Evolutionary conservation across 1,140 invertebrate genomes (phyloP).

Genomic region (Atta cephalotes): DNA sequence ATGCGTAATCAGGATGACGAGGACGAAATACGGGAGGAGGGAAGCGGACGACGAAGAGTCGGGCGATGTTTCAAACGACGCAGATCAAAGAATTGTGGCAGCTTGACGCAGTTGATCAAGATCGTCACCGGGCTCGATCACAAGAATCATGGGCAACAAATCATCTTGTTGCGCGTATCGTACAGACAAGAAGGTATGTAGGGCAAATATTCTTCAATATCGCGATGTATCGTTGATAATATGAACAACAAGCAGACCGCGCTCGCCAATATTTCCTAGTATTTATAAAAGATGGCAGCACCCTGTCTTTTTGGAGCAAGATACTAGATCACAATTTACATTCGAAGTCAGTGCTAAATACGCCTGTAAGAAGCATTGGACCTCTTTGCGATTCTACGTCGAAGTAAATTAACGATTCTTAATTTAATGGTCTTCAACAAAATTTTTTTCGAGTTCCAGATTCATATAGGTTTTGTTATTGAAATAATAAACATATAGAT

Average conservation of each 20-base stretch:
- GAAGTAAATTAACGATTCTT: no score
- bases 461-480: no score
- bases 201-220: background rate
- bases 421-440: no score
- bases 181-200: slow-evolving; percentile 60
- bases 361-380: no score
- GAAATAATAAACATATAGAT: no score
- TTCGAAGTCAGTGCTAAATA: no score
- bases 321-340: background rate
- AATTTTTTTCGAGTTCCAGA: no score
- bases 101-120: background rate
- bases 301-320: slow-evolving; percentile 10
- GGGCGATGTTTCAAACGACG: background rate
- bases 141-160: slow-evolving; percentile 68
- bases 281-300: slow-evolving; percentile 66
- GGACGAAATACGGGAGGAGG: slow-evolving; percentile 27
- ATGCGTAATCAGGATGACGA: slow-evolving; percentile 57
- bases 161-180: slow-evolving; percentile 67
- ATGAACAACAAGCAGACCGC: background rate
- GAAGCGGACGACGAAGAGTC: background rate
- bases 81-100: background rate
- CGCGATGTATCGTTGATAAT: slow-evolving; percentile 48
- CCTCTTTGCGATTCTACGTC: no score
- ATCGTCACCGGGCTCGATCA: background rate
- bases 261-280: background rate